These are phyloP conservation scores for Pseudococcus longispinus DNA, from an alignment of 2,888 invertebrate species.

Conservation along the genomic window DNA sequence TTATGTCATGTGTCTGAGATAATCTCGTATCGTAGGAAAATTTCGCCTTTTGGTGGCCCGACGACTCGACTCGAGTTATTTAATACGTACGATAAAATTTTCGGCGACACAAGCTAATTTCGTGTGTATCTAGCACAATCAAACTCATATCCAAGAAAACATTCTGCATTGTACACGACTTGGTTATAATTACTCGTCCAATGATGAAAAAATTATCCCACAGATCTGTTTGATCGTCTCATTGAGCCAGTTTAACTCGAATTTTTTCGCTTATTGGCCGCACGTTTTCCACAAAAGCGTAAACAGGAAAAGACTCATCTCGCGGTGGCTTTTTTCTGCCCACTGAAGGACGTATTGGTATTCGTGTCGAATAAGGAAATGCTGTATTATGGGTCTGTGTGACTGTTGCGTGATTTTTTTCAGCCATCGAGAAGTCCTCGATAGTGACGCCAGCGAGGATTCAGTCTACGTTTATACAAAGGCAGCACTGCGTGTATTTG, in stretches of 20 bases:
- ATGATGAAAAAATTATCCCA: background rate
- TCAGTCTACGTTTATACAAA: background rate
- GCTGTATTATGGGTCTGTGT: background rate
- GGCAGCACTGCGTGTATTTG: background rate
- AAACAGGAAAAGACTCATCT: conserved; percentile 3
- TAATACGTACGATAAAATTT: background rate
- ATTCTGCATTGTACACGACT: background rate
- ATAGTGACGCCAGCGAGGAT: background rate
- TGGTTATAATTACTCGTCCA: background rate
- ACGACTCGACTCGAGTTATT: background rate
- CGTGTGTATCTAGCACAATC: background rate
- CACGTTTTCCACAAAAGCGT: background rate
- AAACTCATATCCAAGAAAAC: background rate
- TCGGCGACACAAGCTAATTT: background rate
- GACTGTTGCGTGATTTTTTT: background rate
- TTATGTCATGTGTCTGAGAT: background rate
- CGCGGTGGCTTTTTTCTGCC: background rate
- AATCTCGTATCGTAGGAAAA: background rate
- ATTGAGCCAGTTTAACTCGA: background rate
- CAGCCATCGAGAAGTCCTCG: background rate
- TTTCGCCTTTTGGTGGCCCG: background rate
- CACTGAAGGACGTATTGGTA: background rate
- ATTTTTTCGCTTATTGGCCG: background rate
- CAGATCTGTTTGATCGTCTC: background rate
- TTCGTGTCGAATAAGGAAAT: conserved; percentile 10